phyloP scores from a whole-genome alignment of 2,888 invertebrate species.

The Drosophila anomelani region DNA sequence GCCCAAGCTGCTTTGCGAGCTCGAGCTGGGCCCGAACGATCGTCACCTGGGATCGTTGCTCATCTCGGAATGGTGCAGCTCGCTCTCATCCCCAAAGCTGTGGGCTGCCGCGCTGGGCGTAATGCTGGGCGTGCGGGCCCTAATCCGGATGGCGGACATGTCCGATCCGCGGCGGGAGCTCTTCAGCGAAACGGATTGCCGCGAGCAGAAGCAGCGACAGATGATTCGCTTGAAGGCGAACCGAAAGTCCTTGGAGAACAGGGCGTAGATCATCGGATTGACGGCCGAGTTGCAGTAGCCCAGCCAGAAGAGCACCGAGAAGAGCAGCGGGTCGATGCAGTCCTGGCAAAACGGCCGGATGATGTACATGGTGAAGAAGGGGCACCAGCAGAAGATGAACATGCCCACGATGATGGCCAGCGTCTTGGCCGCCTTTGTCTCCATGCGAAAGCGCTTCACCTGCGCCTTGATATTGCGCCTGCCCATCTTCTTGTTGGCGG shows the following conservation, averaged over 20 bases:
- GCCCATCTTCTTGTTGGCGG: constrained; percentile 88
- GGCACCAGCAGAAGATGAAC: constrained; percentile 98
- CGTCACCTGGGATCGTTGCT: constrained; percentile 87
- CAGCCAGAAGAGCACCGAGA: constrained; percentile 97
- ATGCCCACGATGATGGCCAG: constrained; percentile 98
- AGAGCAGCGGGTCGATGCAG: constrained; percentile 93
- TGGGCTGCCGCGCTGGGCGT: constrained; percentile 86
- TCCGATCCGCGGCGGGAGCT: constrained; percentile 86
- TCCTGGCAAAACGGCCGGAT: constrained; percentile 94
- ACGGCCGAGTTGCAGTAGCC: constrained; percentile 99
- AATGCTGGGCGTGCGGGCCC: constrained; percentile 86
- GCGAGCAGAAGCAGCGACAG: constrained; percentile 92
- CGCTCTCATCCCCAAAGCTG: constrained; percentile 86
- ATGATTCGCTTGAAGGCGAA: constrained; percentile 97
- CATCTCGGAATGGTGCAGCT: constrained; percentile 84
- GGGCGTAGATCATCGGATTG: constrained; percentile 97
- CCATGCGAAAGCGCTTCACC: constrained; percentile 96
- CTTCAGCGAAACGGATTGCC: constrained; percentile 83
- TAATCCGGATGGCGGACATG: constrained; percentile 86
- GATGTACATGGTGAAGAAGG: constrained; percentile 97
- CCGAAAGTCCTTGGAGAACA: constrained; percentile 97
- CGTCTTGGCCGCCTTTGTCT: constrained; percentile 98
- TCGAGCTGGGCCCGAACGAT: constrained; percentile 83
- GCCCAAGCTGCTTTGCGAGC: constrained; percentile 83
- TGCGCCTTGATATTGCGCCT: constrained; percentile 95